phyloP scores from a whole-genome alignment of 2,113 vertebrate species.

The Recurvirostra avosetta region DNA sequence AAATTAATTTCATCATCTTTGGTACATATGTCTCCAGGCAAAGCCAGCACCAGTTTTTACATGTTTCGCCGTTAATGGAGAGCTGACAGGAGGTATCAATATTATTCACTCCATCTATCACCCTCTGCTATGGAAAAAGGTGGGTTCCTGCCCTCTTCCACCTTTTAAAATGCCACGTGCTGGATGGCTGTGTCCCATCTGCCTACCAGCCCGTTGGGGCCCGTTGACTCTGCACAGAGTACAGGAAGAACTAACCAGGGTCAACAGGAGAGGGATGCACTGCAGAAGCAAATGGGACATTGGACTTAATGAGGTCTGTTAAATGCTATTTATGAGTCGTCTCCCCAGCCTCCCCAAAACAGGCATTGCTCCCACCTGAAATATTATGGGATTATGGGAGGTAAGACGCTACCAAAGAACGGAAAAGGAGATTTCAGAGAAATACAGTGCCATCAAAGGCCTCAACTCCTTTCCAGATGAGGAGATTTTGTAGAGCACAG shows the following conservation, averaged over 20 bases:
- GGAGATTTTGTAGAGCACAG: neutral
- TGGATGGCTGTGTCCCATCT: neutral
- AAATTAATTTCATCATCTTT: neutral
- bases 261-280: neutral
- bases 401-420: neutral
- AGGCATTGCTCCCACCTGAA: neutral
- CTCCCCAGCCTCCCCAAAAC: conserved; percentile 29
- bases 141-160: neutral
- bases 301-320: neutral
- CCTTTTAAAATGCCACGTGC: neutral
- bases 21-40: neutral
- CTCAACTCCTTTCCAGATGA: neutral
- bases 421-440: conserved; percentile 31
- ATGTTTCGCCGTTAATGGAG: neutral
- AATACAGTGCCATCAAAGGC: conserved; percentile 15
- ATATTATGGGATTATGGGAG: neutral
- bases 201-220: neutral
- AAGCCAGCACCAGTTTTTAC: neutral
- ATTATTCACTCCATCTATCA: neutral
- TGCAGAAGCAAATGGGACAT: neutral
- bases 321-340: neutral
- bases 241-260: neutral
- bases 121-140: neutral
- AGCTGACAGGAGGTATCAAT: neutral
- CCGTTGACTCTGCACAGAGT: neutral